Evolutionary conservation across 1,140 invertebrate genomes (phyloP).

Genomic region (Solenopsis fugax): DNA sequence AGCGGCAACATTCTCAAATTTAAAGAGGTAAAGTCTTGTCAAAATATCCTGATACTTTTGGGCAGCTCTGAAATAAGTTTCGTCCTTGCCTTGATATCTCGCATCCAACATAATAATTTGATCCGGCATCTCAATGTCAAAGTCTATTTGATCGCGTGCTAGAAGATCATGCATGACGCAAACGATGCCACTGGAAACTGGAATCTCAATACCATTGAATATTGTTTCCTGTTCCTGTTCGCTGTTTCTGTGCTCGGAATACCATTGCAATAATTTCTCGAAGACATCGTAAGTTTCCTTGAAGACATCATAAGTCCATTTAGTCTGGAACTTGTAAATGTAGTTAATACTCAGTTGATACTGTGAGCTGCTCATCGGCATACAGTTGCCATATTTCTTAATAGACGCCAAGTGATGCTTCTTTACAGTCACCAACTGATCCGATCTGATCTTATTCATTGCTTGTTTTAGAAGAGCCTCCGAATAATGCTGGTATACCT

Average conservation of each 20-base stretch:
- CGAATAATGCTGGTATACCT: constrained; percentile 90
- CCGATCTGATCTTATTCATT: constrained; percentile 87
- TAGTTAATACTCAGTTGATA: constrained; percentile 87
- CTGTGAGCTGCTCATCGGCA: constrained; percentile 87
- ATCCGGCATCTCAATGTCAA: constrained; percentile 88
- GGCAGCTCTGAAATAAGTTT: constrained; percentile 85
- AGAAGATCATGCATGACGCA: constrained; percentile 80
- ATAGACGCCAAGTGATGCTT: constrained; percentile 83
- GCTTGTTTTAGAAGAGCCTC: constrained; percentile 88
- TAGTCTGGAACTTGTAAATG: constrained; percentile 86
- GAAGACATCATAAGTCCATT: constrained; percentile 86
- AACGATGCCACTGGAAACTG: constrained; percentile 80
- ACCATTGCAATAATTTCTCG: constrained; percentile 76
- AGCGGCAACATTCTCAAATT: constrained; percentile 25
- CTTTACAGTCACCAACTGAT: constrained; percentile 88
- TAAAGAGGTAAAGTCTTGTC: constrained; percentile 73
- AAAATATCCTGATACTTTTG: constrained; percentile 85
- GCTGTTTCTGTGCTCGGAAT: constrained; percentile 53
- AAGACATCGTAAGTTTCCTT: constrained; percentile 82
- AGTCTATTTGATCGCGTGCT: constrained; percentile 80
- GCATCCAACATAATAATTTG: constrained; percentile 89
- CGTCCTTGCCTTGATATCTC: constrained; percentile 86
- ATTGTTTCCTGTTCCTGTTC: background rate
- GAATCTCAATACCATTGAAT: constrained; percentile 74
- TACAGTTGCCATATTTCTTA: constrained; percentile 83